Base-by-base conservation (phyloP, 2,797 vertebrate genomes). In the Staurois parvus region DNA sequence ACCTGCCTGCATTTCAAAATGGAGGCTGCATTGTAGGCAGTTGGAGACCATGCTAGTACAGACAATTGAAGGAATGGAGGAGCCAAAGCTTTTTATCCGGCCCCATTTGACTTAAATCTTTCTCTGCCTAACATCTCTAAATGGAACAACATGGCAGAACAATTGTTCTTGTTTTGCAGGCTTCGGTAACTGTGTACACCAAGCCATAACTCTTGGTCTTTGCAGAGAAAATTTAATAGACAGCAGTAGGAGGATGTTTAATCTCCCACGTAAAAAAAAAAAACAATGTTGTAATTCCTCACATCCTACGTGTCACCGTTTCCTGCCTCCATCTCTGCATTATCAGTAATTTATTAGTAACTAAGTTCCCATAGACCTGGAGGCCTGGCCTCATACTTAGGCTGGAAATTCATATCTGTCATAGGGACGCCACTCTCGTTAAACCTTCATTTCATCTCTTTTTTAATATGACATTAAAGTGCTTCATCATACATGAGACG, bases 401-500 rank as follows among this genome's bases (percentile, higher is more conserved):
- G 32, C 72, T 69, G 81, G 29, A 67, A 76, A 45, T 24, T 11
- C 75, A 79, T 72, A 89, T 87, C 89, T 88, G 88, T 88, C 88
- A 48, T 37, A 67, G 40, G 62, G 84, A 83, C 87, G 80, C 83
- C 88, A 68, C 79, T 64, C 88, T 89, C 88, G 81, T 92, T 91
- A 80, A 90, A 90, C 88, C 90, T 93, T 92, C 89, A 93, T 92
- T 90, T 88, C 85, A 87, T 92, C 84, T 85, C 85, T 10, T 34
- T 90, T 92, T 91, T 88, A 91, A 88, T 91, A 88, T 87, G 85
- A 1, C 82, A 72, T 90, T 91, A 89, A 90, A 89, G 85, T 88
- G 70, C 88, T 91, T 90, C 89, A 76, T 88, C 90, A 88, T 73
- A 70, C 79, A 89, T 29, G 77, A 88, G 89, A 67, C 30, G 64